Evolutionary conservation across 2,113 vertebrate genomes (phyloP), one percentile per base, ranked within the genome.

Genomic region (Calonectris borealis): DNA sequence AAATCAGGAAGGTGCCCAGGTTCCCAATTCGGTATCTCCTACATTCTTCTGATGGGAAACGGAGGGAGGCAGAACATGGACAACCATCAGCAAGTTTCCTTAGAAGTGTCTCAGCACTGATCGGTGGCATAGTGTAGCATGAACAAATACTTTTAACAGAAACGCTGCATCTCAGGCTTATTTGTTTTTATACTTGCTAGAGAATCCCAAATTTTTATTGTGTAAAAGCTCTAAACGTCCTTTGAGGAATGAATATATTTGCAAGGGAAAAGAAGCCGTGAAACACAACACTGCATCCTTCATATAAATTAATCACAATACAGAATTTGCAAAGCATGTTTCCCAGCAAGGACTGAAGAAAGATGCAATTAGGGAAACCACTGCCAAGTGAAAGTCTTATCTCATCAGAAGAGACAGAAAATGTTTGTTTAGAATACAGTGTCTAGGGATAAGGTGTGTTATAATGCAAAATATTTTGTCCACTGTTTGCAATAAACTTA

Each of bases 1-100:
- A 7, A 16, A 31, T 13, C 58, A 73, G 34, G 52, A 27, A 46
- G 52, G 17, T 20, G 36, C 22, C 66, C 60, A 44, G 26, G 27
- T 44, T 68, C 54, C 48, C 1, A 0, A 12, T 34, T 4, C 26
- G 26, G 1, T 34, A 36, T 7, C 55, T 36, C 21, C 76, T 42
- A 2, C 1, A 0, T 54, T 34, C 26, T 54, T 54, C 32, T 34
- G 46, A 78, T 16, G 58, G 75, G 64, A 40, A 71, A 65, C 0
- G 2, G 62, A 58, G 42, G 19, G 58, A 49, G 60, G 16, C 11
- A 27, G 44, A 22, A 48, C 1, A 12, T 2, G 14, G 48, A 44
- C 52, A 55, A 6, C 76, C 44, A 49, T 10, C 38, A 9, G 40
- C 25, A 11, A 2, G 26, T 29, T 40, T 60, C 65, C 82, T 44